These are phyloP conservation scores for Styela plicata DNA, from an alignment of 23 tunicate species.

Conservation along the genomic window DNA sequence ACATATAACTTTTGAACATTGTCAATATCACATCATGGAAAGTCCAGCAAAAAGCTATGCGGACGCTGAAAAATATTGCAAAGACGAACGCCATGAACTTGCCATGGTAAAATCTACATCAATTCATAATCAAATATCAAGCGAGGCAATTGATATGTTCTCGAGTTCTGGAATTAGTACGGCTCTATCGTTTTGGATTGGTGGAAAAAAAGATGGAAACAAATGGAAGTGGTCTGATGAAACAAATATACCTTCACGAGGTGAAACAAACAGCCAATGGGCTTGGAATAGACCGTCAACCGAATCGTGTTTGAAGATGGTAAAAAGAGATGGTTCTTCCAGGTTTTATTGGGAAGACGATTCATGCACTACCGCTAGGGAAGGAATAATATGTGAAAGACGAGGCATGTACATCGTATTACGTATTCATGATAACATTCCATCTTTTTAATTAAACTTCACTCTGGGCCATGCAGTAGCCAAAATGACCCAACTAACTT, in stretches of 20 bases:
- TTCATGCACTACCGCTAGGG: background rate
- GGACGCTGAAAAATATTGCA: background rate
- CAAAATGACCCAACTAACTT: no score
- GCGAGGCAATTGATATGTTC: background rate
- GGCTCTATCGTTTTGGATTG: conserved; percentile 5
- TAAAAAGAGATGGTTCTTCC: background rate
- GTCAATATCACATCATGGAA: background rate
- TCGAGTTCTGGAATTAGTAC: background rate
- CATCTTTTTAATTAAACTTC: no score
- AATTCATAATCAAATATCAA: background rate
- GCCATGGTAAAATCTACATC: background rate
- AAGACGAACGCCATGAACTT: background rate
- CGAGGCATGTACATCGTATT: no score
- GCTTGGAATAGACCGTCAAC: background rate
- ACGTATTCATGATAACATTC: no score
- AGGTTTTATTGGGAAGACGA: background rate
- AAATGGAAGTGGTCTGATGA: conserved; percentile 12
- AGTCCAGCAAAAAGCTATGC: background rate
- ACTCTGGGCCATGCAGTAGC: no score
- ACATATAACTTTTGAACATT: background rate
- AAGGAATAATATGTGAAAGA: conserved; percentile 4
- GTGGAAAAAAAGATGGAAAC: background rate
- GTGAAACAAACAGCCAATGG: background rate
- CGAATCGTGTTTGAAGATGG: background rate
- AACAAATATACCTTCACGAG: background rate